Base-by-base conservation (phyloP, 2,113 vertebrate species). In the Aspiorhynchus laticeps region DNA sequence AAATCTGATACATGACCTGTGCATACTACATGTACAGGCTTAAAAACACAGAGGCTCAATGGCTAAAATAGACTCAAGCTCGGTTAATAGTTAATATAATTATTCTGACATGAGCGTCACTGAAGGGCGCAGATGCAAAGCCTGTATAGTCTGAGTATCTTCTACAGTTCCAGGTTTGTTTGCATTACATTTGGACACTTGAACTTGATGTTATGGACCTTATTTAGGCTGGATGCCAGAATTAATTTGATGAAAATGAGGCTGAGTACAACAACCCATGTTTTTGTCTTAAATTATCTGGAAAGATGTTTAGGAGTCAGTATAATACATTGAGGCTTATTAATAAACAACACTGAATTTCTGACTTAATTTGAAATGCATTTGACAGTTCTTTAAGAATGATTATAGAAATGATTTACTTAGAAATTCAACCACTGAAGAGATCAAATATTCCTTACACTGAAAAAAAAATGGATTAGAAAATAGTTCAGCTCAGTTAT, bases 131-230 rank as follows among this genome's bases (percentile, higher is more conserved):
- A 53, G 51, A 19, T 19, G 51, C 51, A 19, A 53, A 6, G 56
- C 56, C 56, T 59, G 21, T 10, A 6, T 59, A 8, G 21, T 56
- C 19, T 1, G 53, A 56, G 19, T 10, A 3, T n/a, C 56, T 59
- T 56, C 33, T 19, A 7, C 19, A 5, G 33, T 12, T 56, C 65
- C 33, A 38, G 43, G 82, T 36, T 88, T 81, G 87, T 65, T 87
- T 79, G 83, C 76, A 63, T 88, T 75, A 61, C 31, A 84, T 85
- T 77, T 46, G 7, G 12, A 10, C 26, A 11, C 14, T 15, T 67
- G 26, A 41, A 31, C 46, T 21, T 33, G 28, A 4, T 28, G 1
- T 26, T 21, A 51, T 8, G 8, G n/a, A 28, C 26, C 1, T 51
- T 24, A 38, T 71, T 71, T 21, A 38, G 19, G 5, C n/a, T 31